A percentile compares a stretch with the other conserved stretches of the same genome.
Evolutionary conservation across 2,797 vertebrate genomes (phyloP).

Genomic region (Acropternis orthonyx): DNA sequence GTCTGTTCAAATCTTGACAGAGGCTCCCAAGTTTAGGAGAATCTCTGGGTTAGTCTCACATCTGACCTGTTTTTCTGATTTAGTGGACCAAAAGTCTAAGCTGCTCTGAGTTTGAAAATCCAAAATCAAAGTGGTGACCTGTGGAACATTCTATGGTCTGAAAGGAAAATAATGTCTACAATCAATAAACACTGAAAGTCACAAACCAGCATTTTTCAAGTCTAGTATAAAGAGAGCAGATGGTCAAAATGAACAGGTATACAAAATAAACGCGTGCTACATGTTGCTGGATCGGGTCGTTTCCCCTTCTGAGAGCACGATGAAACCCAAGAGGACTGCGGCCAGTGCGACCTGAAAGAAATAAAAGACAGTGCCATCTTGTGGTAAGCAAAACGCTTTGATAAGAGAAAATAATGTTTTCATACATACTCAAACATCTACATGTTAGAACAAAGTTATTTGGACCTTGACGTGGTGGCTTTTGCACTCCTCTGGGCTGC

Average conservation of each 20-base stretch:
- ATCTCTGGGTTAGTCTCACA: neutral
- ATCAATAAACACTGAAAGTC: neutral
- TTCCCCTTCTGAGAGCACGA: neutral
- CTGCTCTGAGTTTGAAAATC: neutral
- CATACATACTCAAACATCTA: neutral
- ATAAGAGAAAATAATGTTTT: neutral
- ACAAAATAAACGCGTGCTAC: neutral
- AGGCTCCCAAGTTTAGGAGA: neutral
- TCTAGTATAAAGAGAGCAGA: neutral
- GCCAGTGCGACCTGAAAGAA: neutral
- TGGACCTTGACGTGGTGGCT: neutral
- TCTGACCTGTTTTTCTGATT: neutral
- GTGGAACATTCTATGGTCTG: neutral
- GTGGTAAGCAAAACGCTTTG: conserved; percentile 10
- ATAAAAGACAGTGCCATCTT: conserved; percentile 65
- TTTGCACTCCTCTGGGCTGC: neutral
- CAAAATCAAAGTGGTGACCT: neutral
- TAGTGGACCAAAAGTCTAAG: neutral
- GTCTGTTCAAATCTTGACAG: neutral
- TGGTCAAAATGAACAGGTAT: neutral
- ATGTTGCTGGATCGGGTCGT: neutral
- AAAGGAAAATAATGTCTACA: neutral
- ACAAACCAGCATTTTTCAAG: fast-evolving
- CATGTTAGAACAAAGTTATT: neutral
- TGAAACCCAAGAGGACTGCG: neutral